These are phyloP conservation scores for Casuarius casuarius DNA, from an alignment of 2,113 vertebrate species.

Conservation along the genomic window DNA sequence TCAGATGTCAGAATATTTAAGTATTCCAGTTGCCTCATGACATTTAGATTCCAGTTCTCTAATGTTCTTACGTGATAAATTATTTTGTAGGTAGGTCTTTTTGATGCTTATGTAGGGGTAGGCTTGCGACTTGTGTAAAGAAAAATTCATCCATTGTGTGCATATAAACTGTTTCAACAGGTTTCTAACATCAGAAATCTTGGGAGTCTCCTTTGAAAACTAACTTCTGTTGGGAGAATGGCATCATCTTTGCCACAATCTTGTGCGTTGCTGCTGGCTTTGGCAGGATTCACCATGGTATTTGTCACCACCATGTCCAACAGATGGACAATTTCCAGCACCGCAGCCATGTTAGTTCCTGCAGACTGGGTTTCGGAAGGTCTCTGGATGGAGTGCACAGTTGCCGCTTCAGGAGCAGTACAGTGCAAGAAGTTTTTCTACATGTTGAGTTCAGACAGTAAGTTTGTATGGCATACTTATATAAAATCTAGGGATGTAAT, in stretches of 20 bases:
- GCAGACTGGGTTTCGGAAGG: slow-evolving; percentile 81
- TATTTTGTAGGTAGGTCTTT: background rate
- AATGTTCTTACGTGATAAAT: background rate
- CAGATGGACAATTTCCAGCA: slow-evolving; percentile 77
- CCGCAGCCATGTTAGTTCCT: slow-evolving; percentile 39
- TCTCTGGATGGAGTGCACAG: slow-evolving; percentile 85
- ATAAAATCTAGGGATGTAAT: background rate
- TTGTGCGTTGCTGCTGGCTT: slow-evolving; percentile 74
- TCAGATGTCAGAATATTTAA: background rate
- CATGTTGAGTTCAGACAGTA: slow-evolving; percentile 81
- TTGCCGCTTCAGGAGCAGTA: slow-evolving; percentile 66
- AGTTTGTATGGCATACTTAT: background rate
- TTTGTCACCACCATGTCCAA: slow-evolving; percentile 78
- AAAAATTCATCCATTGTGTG: background rate
- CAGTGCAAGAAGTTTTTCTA: slow-evolving; percentile 81
- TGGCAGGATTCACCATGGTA: slow-evolving; percentile 77
- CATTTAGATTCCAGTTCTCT: background rate
- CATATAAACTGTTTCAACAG: slow-evolving; percentile 32
- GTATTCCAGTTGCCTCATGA: background rate
- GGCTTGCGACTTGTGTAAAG: background rate
- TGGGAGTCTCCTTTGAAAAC: background rate
- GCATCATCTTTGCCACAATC: slow-evolving; percentile 67
- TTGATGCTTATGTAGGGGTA: background rate
- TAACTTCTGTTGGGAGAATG: slow-evolving; percentile 46
- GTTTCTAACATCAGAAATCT: background rate